Base-by-base conservation (phyloP, 2,113 vertebrate species). In the Rhinogobius similis region DNA sequence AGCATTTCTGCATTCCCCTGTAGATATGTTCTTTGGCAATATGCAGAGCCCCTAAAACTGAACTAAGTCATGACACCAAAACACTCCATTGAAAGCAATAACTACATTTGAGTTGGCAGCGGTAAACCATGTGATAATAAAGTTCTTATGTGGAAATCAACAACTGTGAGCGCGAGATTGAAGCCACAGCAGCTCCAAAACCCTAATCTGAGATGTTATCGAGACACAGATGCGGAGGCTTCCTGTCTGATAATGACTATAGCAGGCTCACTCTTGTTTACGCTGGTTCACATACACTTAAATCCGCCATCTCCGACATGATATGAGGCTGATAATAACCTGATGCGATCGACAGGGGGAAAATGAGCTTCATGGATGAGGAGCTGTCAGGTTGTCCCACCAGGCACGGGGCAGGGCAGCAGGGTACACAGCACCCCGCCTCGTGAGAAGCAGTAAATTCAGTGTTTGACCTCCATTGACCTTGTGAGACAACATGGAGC, bases 1-100 rank as follows among this genome's bases (percentile, higher is more conserved):
- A 87, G 77, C 81, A 83, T 86, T 87, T 85, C 77, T 82, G 75
- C 84, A 86, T 87, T 83, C 87, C 80, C 85, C 83, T 79, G 82
- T 61, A 84, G 83, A 89, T 79, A 84, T 86, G 68, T 77, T 71
- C 82, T 82, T 81, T 86, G 88, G 82, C 84, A 72, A 62, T 39
- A 41, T 56, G 74, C 74, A 76, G 65, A 53, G 46, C 70, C 70
- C 78, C 72, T 62, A 68, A 80, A 86, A 82, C 70, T 70, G 73
- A 64, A 78, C 81, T 82, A 76, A 84, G 77, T 76, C 75, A 75
- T 73, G 70, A 76, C 77, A 76, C 74, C 77, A 78, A 88, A 84
- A 84, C 72, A 78, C 72, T 76, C 84, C 62, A 82, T 73, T 83
- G 77, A 86, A 85, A 86, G 62, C 73, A 83, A 79, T 84, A 79